These are phyloP conservation scores for Loxodonta africana DNA, from an alignment of 2,113 vertebrate species.

Conservation along the genomic window DNA sequence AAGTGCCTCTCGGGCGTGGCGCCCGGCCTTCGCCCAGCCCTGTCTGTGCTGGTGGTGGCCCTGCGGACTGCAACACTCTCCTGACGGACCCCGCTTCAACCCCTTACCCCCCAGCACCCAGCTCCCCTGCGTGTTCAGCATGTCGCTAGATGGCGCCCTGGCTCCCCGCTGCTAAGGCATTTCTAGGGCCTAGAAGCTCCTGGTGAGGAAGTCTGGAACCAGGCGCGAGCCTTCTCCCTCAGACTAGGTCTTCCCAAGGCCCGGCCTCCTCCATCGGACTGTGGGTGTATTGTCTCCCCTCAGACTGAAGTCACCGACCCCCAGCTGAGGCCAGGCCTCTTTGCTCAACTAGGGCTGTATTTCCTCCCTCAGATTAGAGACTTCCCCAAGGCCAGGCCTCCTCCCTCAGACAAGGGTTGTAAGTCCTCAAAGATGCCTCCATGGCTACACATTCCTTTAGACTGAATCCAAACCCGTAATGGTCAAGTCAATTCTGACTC, in stretches of 20 bases:
- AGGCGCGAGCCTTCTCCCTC: neutral
- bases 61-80: accelerated
- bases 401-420: neutral
- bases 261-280: neutral
- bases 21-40: neutral
- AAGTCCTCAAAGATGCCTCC: neutral
- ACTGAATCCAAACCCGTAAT: no score
- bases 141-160: neutral
- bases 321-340: neutral
- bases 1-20: neutral
- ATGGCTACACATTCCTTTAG: neutral
- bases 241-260: neutral
- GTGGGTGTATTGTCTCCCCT: neutral
- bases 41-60: neutral
- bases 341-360: neutral
- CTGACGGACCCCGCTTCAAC: neutral
- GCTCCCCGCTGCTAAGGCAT: neutral
- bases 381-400: neutral
- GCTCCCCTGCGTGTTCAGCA: neutral
- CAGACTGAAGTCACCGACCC: neutral
- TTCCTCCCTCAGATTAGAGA: neutral
- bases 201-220: neutral
- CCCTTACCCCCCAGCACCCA: neutral
- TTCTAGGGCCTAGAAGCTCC: neutral
- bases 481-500: no score